These are phyloP conservation scores for Erythrocebus patas DNA, from an alignment of 2,113 vertebrate genomes.

Conservation along the genomic window DNA sequence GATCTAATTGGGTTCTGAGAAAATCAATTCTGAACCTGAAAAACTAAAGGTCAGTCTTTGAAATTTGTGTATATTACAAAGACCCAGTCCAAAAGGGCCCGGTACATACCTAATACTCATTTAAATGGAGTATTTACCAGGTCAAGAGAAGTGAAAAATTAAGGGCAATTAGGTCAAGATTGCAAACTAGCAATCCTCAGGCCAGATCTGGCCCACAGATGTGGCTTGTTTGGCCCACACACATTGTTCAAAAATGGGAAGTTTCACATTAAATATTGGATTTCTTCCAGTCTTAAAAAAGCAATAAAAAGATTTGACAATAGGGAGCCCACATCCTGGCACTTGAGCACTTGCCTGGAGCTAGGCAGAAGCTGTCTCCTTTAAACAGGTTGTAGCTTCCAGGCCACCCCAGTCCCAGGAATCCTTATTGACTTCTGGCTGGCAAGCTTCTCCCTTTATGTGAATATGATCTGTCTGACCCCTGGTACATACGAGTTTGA, in stretches of 20 bases:
- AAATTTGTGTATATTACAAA: neutral
- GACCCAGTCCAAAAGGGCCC: neutral
- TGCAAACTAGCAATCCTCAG: slow-evolving; percentile 30
- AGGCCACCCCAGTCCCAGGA: neutral
- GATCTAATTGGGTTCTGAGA: neutral
- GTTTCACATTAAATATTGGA: slow-evolving; percentile 46
- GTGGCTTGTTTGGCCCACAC: slow-evolving; percentile 51
- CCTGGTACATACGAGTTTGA: neutral
- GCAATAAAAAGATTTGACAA: slow-evolving; percentile 5
- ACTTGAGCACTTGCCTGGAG: neutral
- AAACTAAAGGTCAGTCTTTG: neutral
- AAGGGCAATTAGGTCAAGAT: slow-evolving; percentile 50
- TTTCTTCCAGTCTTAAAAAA: slow-evolving; percentile 55
- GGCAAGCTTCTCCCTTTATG: neutral
- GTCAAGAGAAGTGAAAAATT: slow-evolving; percentile 48
- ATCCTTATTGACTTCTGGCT: neutral
- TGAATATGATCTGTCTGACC: neutral
- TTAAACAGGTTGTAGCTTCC: neutral
- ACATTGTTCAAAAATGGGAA: slow-evolving; percentile 56
- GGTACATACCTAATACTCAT: neutral
- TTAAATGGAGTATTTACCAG: slow-evolving; percentile 7
- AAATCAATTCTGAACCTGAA: neutral
- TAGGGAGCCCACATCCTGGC: neutral
- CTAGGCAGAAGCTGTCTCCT: neutral
- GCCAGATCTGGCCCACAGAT: slow-evolving; percentile 57